Conservation (phyloP, 2,888 invertebrate genomes). For the Rotaria magnacalcarata region DNA sequence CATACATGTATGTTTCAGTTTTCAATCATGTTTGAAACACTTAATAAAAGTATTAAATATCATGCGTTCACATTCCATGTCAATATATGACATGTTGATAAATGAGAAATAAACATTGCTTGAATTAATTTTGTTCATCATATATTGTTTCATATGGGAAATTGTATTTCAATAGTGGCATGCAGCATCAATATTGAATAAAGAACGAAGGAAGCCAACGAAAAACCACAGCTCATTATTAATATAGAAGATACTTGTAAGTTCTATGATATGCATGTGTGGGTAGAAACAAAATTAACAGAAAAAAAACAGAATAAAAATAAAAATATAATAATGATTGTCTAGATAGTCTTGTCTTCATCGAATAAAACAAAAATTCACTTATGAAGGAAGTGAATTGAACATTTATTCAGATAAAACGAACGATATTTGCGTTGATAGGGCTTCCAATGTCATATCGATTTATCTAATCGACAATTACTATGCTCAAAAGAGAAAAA, state of each 20-base stretch:
- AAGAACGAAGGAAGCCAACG: background rate
- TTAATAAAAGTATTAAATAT: too few relatives aligned
- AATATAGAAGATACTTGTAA: background rate
- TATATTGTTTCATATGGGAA: background rate
- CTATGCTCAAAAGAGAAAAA: background rate
- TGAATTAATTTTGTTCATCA: background rate
- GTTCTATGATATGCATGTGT: background rate
- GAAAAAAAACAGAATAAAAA: background rate
- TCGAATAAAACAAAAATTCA: background rate
- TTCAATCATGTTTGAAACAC: background rate
- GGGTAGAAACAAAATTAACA: background rate
- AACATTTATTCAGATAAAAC: background rate
- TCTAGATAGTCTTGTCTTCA: background rate
- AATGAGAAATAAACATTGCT: background rate
- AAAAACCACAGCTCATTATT: background rate
- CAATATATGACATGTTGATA: background rate
- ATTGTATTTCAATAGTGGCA: background rate
- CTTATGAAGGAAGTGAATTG: background rate
- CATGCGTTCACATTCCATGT: too few relatives aligned
- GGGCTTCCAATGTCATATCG: background rate
- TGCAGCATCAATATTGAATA: background rate
- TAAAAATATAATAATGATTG: background rate
- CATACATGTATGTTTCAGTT: background rate
- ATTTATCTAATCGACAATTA: background rate
- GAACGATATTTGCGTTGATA: background rate